phyloP scores from a whole-genome alignment of 1,140 invertebrate genomes.

The Sycophaga agraensis region DNA sequence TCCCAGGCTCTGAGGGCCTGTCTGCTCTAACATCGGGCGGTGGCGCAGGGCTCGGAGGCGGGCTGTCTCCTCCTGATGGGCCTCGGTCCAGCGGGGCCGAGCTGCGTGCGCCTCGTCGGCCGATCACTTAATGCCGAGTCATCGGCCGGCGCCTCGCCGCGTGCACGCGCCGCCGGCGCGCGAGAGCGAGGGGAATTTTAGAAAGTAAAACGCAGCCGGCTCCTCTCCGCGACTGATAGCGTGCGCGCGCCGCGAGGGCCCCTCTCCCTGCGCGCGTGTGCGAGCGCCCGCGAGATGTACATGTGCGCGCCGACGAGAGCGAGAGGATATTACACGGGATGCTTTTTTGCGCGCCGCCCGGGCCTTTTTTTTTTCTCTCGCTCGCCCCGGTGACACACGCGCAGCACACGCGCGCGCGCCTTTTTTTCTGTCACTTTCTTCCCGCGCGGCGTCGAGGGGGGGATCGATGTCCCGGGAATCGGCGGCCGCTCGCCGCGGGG shows the following conservation, averaged over 20 bases:
- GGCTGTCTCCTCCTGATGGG: no score
- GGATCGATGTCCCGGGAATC: no score
- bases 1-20: slow-evolving; percentile 46
- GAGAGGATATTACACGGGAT: neutral
- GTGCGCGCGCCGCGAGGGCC: no score
- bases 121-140: slow-evolving; percentile 45
- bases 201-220: slow-evolving; percentile 24
- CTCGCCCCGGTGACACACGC: no score
- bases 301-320: neutral
- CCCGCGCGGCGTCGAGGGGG: no score
- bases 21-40: slow-evolving; percentile 54
- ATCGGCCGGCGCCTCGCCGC: slow-evolving; percentile 34
- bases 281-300: no score
- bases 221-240: slow-evolving; percentile 15
- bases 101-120: slow-evolving; percentile 25
- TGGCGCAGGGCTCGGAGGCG: neutral
- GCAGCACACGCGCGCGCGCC: no score
- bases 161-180: no score
- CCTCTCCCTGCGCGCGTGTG: neutral
- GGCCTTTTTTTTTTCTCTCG: neutral
- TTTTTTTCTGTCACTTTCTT: no score
- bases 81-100: no score
- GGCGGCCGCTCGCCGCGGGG: no score
- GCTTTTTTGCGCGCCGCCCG: neutral
- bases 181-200: slow-evolving; percentile 28